Base-by-base conservation (phyloP, 1,140 invertebrate species). In the Dreissena polymorpha region DNA sequence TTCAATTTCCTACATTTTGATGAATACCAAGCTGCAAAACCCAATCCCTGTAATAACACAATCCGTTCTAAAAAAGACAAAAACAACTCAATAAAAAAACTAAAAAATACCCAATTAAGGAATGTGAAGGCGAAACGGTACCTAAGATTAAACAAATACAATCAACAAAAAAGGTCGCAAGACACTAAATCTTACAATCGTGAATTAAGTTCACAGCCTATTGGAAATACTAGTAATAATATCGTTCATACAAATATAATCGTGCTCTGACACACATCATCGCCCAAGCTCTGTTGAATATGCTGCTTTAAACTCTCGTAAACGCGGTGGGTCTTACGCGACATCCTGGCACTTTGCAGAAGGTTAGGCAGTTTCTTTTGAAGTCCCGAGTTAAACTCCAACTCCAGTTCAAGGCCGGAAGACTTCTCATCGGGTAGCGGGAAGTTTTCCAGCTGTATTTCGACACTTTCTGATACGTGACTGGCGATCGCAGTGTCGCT, bases 281-380 rank as follows among this genome's bases (percentile, higher is more conserved):
- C 81, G 7, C 67, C 53, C 51, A 83, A 23, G 18, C 76, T 49
- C 16, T 77, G 21, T 60, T 70, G 25, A 57, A 83, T 72, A 60
- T 83, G 81, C 25, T 83, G 39, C 64, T 83, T 83, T 0, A 83
- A 51, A 23, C 25, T 60, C 10, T 83, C 81, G 57, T 83, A 83
- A 13, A 83, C 64, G 49, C 81, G 50, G 16, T 83, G 81, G 65
- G 55, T 25, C 53, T 83, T 83, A n/a, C 81, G 65, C 0, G 81
- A 68, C 81, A 83, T 83, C 53, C 27, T 83, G n/a, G 74, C 25
- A 51, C 73, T 83, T 70, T 83, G 73, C 49, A 83, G 39, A 10
- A 83, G 53, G 71, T 77, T 83, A 25, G 67, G 72, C 29, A 83
- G 60, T 60, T 76, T 77, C 25, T 76, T 77, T 16, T 83, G 73